Evolutionary conservation across 1,140 invertebrate genomes (phyloP), one percentile per base, ranked within the genome.

Genomic region (Drosophila orena): DNA sequence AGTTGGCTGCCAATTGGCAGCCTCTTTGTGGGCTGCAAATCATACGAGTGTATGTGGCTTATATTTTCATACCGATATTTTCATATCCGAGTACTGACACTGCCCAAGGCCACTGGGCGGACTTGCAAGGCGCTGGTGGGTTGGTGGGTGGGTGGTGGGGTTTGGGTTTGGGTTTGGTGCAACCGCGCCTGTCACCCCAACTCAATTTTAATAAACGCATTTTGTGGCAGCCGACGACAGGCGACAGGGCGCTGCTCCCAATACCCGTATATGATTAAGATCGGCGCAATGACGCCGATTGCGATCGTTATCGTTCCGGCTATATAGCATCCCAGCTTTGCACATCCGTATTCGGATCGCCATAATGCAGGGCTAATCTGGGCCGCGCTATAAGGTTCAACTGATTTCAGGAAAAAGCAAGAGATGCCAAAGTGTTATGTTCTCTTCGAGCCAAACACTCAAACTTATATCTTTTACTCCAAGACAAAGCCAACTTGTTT

Each of bases 201-300:
- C 43, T 69, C 62, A 78, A 72, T 83, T 83, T 68, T 38, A 83
- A 77, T 83, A 88, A 88, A 62, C 79, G 77, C 77, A 86, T 86
- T 86, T 78, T 71, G 74, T 58, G 81, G 59, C 81, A 35, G 53
- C 27, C 24, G 64, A 22, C 53, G 53, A 38, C 46, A 66, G 73
- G 54, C 69, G 69, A 74, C 70, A 74, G 71, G 71, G 55, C 73
- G 68, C 78, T 72, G 83, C 46, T 88, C 49, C 54, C 70, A 40
- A 66, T 52, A n/a, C n/a, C n/a, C n/a, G n/a, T n/a, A 83, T 56
- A 76, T 83, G 83, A 86, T 88, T 88, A 81, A 71, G 61, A 86
- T 86, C 78, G 62, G 15, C 30, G 22, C 22, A 17, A 44, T 78
- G 78, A 70, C 65, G 77, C 46, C 47, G 43, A 74, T 78, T 62